Evolutionary conservation across 2,797 vertebrate species (phyloP), one percentile per base, ranked within the genome.

Genomic region (Vespertilio murinus): DNA sequence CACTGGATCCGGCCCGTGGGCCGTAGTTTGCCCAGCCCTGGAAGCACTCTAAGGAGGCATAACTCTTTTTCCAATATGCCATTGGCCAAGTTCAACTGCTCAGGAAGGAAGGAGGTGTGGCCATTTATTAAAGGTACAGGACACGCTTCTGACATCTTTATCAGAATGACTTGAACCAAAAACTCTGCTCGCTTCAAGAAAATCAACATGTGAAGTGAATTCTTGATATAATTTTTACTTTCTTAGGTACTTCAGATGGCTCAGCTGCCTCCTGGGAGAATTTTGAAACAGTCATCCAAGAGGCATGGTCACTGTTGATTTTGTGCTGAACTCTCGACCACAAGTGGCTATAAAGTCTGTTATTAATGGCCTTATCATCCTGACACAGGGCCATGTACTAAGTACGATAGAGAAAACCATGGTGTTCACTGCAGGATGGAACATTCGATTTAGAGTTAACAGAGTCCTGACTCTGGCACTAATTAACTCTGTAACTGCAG

Each of bases 271-370:
- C 52, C 22, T 69, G 49, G 88, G 54, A 73, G 30, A 74, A 42
- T 69, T 93, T 71, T 61, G 61, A 90, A 92, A 69, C 5, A 85
- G 64, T 88, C 75, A 64, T 69, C 17, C 8, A 73, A 30, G 67
- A 92, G 81, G 52, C 52, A 49, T 16, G 28, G 80, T 65, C 73
- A 84, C n/a, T 94, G 88, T 70, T 90, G 94, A 73, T 88, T 94
- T 96, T 92, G 74, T 79, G 90, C 77, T 95, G 81, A 94, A 94
- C 85, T 89, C 79, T 94, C 61, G n/a, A 93, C 80, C 71, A 64
- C 61, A 87, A 92, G 52, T 30, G 81, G 69, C 49, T 49, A n/a
- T 87, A 56, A 89, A 8, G 54, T 87, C 67, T 77, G 84, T 89
- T 94, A 95, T 83, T 87, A 80, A 89, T 78, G 83, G 42, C 40